A percentile compares a stretch with the other conserved stretches of the same genome.
Conservation (phyloP, 2,888 invertebrate species). For the Cerceris rybyensis region DNA sequence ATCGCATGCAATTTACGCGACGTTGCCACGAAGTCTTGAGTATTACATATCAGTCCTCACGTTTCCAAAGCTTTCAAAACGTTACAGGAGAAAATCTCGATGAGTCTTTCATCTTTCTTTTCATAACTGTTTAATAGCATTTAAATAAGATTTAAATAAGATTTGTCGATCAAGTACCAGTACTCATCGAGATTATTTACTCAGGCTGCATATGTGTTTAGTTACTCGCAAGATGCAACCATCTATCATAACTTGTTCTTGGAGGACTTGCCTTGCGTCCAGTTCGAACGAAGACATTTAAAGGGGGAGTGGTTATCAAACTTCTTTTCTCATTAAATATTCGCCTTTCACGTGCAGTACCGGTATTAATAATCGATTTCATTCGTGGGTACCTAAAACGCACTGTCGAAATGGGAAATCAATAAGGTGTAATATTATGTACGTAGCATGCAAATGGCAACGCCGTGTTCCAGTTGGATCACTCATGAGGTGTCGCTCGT, state of each 20-base stretch:
- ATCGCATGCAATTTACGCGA: constrained; percentile 75
- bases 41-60: constrained; percentile 47
- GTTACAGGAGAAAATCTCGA: constrained; percentile 34
- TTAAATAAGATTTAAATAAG: no score
- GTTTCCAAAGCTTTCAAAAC: background rate
- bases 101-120: constrained; percentile 13
- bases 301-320: constrained; percentile 26
- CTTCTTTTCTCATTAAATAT: constrained; percentile 12
- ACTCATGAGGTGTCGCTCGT: constrained; percentile 77
- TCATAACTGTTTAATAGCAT: background rate
- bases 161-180: background rate
- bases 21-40: constrained; percentile 73
- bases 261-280: constrained; percentile 70
- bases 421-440: constrained; percentile 42
- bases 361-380: constrained; percentile 2
- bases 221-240: constrained; percentile 17
- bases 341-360: constrained; percentile 12
- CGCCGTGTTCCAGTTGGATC: constrained; percentile 76
- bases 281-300: constrained; percentile 63
- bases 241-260: constrained; percentile 31
- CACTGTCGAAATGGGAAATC: constrained; percentile 60
- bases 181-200: constrained; percentile 42
- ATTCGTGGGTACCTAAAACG: constrained; percentile 13
- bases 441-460: constrained; percentile 75
- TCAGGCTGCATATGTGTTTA: constrained; percentile 33